Base-by-base conservation (phyloP, 2,797 vertebrate genomes). In the Premnoplex brunnescens region DNA sequence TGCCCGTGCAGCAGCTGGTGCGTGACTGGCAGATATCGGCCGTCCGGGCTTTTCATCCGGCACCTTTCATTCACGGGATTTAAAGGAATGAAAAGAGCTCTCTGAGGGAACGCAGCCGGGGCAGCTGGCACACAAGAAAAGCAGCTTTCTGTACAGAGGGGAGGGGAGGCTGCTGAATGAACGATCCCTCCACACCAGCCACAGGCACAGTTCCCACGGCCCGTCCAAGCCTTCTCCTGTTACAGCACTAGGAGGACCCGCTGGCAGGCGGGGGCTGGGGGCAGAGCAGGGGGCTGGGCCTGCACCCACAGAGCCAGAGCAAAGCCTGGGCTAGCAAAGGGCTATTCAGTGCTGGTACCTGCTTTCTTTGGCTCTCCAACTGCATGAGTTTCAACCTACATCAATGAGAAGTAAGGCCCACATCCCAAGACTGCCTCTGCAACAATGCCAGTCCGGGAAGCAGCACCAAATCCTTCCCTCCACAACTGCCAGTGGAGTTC, bases 61-160 rank as follows among this genome's bases (percentile, higher is more conserved):
- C 91, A 96, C 89, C 95, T 96, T 96, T 83, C 91, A 95, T 90
- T 93, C 93, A 85, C 28, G 17, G 82, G 91, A 92, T 88, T 93
- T 93, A 86, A 76, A 72, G 44, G 69, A 92, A 92, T 95, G 83
- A 91, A 97, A 96, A 82, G 82, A 87, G 91, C 85, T 94, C 82
- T 88, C 93, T 85, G 72, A 95, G 81, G 89, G 82, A 34, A 77
- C 12, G 69, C 91, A 75, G 77, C 30, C 67, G 12, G 78, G 95
- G 80, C 80, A 94, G 92, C 93, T 94, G 91, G 88, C 21, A 3
- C 82, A 43, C 54, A 91, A 96, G 93, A 95, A 94, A 94, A 92
- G 84, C 74, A 68, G 87, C 84, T 89, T 94, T 97, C 95, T 95
- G 32, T 89, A 85, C 85, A 44, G 91, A 82, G 78, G 23, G 68